phyloP scores from a whole-genome alignment of 2,113 vertebrate species.

The Chionomys nivalis region DNA sequence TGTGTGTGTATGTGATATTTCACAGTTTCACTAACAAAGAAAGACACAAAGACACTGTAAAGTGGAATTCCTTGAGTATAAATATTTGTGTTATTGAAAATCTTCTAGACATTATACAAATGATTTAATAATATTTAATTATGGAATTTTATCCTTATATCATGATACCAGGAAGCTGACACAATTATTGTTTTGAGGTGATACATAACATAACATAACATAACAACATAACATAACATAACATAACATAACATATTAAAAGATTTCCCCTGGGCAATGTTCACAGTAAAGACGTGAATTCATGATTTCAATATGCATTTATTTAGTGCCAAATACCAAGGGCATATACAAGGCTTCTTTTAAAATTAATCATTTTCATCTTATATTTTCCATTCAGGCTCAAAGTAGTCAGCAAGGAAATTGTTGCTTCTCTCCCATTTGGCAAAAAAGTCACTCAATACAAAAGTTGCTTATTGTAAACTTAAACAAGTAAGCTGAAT shows the following conservation, averaged over 20 bases:
- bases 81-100: not conserved
- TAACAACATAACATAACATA: not conserved
- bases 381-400: conserved; percentile 16
- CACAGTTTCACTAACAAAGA: not conserved
- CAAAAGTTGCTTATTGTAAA: conserved; percentile 5
- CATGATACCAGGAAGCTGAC: not conserved
- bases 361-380: not conserved
- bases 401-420: not conserved
- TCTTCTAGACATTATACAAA: not conserved
- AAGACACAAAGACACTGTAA: not conserved
- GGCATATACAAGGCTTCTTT: not conserved
- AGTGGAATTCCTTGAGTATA: not conserved
- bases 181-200: not conserved
- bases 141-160: not conserved
- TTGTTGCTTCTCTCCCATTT: not conserved
- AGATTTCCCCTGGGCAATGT: not conserved
- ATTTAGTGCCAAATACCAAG: not conserved
- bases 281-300: conserved; percentile 2
- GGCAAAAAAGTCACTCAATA: not conserved
- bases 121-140: not conserved
- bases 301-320: not conserved
- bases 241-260: not conserved
- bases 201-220: not conserved
- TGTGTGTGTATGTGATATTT: not conserved
- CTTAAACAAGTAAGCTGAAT: not conserved